phyloP scores from a whole-genome alignment of 2,888 invertebrate species.

The Crioceris asparagi region DNA sequence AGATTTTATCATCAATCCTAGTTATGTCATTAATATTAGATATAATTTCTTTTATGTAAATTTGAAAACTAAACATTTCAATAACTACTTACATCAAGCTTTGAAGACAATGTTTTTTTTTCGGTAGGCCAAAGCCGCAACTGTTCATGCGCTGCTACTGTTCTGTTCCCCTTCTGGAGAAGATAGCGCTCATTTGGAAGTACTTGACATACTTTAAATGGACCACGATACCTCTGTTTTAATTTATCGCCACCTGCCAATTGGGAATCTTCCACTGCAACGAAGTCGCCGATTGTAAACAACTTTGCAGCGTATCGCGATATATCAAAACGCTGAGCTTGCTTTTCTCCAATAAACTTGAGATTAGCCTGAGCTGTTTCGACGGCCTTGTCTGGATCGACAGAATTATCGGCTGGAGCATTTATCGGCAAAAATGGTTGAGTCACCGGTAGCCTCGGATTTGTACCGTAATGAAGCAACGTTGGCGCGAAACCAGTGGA shows the following conservation, averaged over 20 bases:
- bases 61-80: too few relatives aligned
- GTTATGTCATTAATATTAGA: too few relatives aligned
- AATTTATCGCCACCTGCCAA: constrained; percentile 16
- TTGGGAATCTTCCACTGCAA: constrained; percentile 16
- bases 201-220: constrained; percentile 11
- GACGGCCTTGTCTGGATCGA: too few relatives aligned
- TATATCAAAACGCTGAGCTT: constrained; percentile 8
- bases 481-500: constrained; percentile 9
- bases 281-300: constrained; percentile 5
- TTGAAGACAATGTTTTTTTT: too few relatives aligned
- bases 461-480: constrained; percentile 14
- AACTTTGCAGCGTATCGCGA: constrained; percentile 1
- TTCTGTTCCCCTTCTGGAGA: constrained; percentile 13
- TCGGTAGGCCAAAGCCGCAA: constrained; percentile 11
- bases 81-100: too few relatives aligned
- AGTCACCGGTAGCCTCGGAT: constrained; percentile 15
- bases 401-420: constrained; percentile 5
- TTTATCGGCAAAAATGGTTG: constrained; percentile 13
- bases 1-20: too few relatives aligned
- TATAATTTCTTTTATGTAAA: too few relatives aligned
- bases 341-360: too few relatives aligned
- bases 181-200: constrained; percentile 18
- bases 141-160: constrained; percentile 19
- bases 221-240: constrained; percentile 14
- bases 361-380: too few relatives aligned